A percentile compares a stretch with the other conserved stretches of the same genome.
These are phyloP conservation scores for Petrolisthes manimaculis DNA, from an alignment of 2,888 invertebrate genomes.

Conservation along the genomic window DNA sequence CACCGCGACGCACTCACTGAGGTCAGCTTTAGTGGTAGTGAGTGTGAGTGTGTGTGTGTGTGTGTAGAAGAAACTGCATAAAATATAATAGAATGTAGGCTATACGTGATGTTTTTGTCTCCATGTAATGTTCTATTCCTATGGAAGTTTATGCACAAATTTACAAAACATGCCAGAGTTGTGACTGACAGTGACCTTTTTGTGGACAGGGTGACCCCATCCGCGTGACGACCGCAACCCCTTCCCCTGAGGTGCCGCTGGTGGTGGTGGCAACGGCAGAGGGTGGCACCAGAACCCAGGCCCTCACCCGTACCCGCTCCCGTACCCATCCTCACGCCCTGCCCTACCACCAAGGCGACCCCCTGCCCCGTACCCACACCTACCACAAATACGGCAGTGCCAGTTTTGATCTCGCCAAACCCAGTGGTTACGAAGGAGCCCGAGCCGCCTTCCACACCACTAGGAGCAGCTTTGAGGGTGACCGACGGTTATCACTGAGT, in stretches of 20 bases:
- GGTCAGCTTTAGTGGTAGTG: slow-evolving; percentile 6
- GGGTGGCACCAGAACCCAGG: slow-evolving; percentile 59
- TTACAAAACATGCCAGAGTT: no score
- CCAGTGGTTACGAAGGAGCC: slow-evolving; percentile 45
- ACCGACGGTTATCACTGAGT: slow-evolving; percentile 48
- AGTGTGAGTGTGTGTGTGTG: no score
- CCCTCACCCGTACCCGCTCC: slow-evolving; percentile 34
- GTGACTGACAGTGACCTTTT: no score
- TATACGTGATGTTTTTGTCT: background rate
- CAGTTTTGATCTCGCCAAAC: slow-evolving; percentile 52
- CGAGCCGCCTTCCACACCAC: slow-evolving; percentile 56
- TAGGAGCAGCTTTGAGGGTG: slow-evolving; percentile 55
- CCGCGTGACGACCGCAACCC: slow-evolving; percentile 43
- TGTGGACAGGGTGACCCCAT: slow-evolving; percentile 24
- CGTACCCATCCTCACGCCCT: slow-evolving; percentile 28
- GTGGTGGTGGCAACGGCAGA: slow-evolving; percentile 55
- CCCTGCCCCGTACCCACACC: slow-evolving; percentile 47
- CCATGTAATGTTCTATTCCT: no score
- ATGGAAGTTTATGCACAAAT: no score
- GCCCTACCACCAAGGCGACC: slow-evolving; percentile 33
- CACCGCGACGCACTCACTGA: slow-evolving; percentile 15
- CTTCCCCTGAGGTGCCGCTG: slow-evolving; percentile 52
- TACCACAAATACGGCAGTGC: slow-evolving; percentile 60
- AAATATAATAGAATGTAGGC: background rate
- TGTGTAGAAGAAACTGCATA: no score